Base-by-base conservation (phyloP, 1,140 invertebrate genomes). In the Drosophila kikkawai region DNA sequence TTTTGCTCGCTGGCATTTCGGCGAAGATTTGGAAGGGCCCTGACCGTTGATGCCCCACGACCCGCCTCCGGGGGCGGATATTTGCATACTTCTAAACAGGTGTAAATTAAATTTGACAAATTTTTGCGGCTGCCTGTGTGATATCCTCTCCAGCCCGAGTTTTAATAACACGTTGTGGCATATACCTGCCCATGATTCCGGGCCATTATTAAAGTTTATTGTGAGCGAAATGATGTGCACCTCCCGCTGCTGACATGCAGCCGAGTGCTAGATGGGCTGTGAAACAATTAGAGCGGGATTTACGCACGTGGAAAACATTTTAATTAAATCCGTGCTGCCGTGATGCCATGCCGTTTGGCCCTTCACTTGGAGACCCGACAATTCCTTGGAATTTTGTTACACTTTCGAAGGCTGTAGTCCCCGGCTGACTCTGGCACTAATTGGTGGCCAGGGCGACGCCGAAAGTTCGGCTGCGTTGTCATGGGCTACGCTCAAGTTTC, bases 291-390 rank as follows among this genome's bases (percentile, higher is more conserved):
- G 59, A 50, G 57, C 34, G 59, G 42, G 63, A 75, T 78, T 85
- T 71, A 69, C 44, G 68, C 60, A 64, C 61, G 65, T 86, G 66
- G 81, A 75, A 88, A 87, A 80, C 56, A 78, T 80, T 83, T 87
- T 88, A 87, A 87, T 87, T 87, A 87, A 88, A 78, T 75, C 41
- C 75, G 41, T 61, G 39, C 55, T 11, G 41, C 17, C 51, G 42
- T 61, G 39, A 47, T 11, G 47, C 17, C 51, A 39, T 65, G 48
- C 32, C 76, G 59, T 74, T 66, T 70, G 64, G 64, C 51, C 60
- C 60, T 22, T 34, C 64, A 70, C 64, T 66, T 50, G 26, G 65
- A 7, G 22, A 66, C 66, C 61, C 48, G 66, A 63, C 70, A 77
- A 67, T 65, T 64, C 60, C 59, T 47, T 29, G 34, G 50, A 53